Percentiles rank a stretch among this genome's conserved stretches.
Conservation (phyloP, 2,888 invertebrate species). For the Lepidocyrtinus sp. region DNA sequence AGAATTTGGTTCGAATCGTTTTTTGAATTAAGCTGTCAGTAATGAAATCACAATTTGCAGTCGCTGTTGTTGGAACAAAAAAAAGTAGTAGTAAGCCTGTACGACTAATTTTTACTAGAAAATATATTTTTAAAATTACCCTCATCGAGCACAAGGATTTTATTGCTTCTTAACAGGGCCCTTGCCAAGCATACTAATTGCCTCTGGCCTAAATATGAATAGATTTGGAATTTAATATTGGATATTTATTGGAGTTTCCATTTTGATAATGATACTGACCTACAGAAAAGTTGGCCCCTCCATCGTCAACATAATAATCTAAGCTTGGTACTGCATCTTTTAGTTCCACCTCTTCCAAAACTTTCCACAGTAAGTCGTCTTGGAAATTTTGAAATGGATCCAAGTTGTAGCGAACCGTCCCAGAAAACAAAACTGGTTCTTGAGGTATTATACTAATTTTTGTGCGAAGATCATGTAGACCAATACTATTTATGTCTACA, state of each 20-base stretch:
- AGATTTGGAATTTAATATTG: background rate
- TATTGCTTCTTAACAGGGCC: constrained; percentile 87
- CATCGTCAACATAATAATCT: constrained; percentile 72
- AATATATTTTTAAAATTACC: no score
- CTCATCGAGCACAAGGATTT: constrained; percentile 90
- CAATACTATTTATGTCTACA: constrained; percentile 73
- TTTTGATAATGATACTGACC: constrained; percentile 87
- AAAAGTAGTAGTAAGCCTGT: no score
- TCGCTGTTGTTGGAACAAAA: background rate
- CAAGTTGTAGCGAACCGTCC: constrained; percentile 88
- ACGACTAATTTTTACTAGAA: no score
- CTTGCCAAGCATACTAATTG: constrained; percentile 80
- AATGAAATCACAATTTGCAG: background rate
- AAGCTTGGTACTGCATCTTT: background rate
- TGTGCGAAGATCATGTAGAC: constrained; percentile 80
- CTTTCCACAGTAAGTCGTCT: constrained; percentile 88
- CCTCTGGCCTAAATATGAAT: constrained; percentile 45
- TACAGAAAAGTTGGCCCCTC: constrained; percentile 80
- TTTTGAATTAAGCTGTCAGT: constrained; percentile 32
- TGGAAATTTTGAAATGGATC: constrained; percentile 89
- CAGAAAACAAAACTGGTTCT: constrained; percentile 86
- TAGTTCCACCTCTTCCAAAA: constrained; percentile 81
- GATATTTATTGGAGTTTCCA: constrained; percentile 70
- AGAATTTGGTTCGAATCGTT: constrained; percentile 17
- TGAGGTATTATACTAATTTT: constrained; percentile 95